These are phyloP conservation scores for Bovichtus variegatus DNA, from an alignment of 2,797 vertebrate genomes.

Conservation along the genomic window DNA sequence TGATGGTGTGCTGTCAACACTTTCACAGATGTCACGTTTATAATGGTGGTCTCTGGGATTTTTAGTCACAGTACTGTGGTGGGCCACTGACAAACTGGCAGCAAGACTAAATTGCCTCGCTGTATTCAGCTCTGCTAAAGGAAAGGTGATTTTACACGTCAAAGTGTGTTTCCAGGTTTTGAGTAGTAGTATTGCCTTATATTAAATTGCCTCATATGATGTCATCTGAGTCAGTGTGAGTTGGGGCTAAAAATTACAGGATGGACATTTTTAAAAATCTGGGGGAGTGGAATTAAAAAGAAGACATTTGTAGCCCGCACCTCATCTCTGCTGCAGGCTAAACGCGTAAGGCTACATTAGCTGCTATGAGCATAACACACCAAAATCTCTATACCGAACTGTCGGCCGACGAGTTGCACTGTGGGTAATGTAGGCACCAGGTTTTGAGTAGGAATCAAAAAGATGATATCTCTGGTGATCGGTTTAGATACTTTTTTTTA, in stretches of 20 bases:
- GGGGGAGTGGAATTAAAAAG: neutral
- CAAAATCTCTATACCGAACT: neutral
- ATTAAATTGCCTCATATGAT: neutral
- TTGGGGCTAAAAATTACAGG: neutral
- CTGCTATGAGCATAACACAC: neutral
- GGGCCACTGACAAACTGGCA: neutral
- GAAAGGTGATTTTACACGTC: neutral
- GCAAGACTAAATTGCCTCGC: no score
- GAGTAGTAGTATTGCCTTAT: neutral
- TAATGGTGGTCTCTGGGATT: neutral
- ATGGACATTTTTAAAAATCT: no score
- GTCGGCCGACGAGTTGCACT: neutral
- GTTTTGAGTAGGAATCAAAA: no score
- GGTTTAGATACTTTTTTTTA: no score
- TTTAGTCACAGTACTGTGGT: neutral
- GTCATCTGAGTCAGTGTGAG: neutral
- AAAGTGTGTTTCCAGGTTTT: neutral
- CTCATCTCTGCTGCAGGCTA: neutral
- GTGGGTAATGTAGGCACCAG: neutral
- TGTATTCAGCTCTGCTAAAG: neutral
- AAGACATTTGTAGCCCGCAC: neutral
- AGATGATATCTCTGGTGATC: no score
- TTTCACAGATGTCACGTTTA: neutral
- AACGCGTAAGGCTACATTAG: neutral
- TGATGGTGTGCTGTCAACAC: neutral